Evolutionary conservation across 2,888 invertebrate species (phyloP), one percentile per base, ranked within the genome.

Genomic region (Mallateleia sp.): DNA sequence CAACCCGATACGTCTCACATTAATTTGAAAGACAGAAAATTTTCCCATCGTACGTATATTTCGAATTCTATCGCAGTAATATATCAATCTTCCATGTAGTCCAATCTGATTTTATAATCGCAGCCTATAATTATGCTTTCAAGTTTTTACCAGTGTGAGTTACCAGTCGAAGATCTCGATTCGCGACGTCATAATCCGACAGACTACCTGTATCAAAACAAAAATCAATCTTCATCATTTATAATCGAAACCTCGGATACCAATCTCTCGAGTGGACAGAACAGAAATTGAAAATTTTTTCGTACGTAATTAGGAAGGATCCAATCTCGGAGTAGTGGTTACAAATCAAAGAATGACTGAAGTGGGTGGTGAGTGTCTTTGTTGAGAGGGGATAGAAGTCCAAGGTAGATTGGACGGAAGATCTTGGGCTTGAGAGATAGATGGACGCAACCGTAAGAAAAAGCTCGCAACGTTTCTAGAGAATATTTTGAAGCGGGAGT

Each of bases 221-320:
- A 79, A 85, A 79, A 74, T 85, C 50, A 47, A 38, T 85, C 84
- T 74, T 58, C 66, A 9, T 74, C 79, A 67, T 79, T 74, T 79
- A 67, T 79, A 79, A 79, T 74, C 67, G 67, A 60, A 60, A 50
- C 42, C 47, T 32, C 20, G 50, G 56, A 71, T 71, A 71, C 78
- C 58, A 66, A 45, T 72, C 50, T 20, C 32, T 28, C 2, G 15
- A 58, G 24, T n/a, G 54, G 66, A 52, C 45, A 28, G 45, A 67
- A 60, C 56, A 34, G 80, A 85, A 85, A 86, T 86, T 86, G 81
- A 81, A 75, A 47, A 77, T 81, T 85, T 85, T 85, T 81, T 75
- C 64, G 24, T 14, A n/a, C 18, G 64, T 60, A 86, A 86, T 81
- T 86, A 86, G 81, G 81, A 66, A 52, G 77, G 52, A 54, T 71